Percentiles rank a stretch among this genome's conserved stretches.
Evolutionary conservation across 2,113 vertebrate genomes (phyloP).

Genomic region (Perca schrenkii): DNA sequence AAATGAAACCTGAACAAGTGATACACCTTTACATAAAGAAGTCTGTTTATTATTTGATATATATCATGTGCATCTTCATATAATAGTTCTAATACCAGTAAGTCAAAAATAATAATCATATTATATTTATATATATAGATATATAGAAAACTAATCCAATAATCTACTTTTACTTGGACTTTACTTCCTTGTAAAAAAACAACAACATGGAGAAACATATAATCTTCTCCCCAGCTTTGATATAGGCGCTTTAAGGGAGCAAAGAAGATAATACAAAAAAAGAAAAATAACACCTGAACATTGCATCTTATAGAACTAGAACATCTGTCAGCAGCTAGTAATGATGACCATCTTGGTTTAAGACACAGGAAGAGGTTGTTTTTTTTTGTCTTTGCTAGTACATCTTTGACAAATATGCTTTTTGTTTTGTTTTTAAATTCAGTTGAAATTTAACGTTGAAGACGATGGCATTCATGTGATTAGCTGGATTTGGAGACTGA

Average conservation of each 20-base stretch:
- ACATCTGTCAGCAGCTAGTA: conserved; percentile 81
- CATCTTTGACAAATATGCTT: conserved; percentile 66
- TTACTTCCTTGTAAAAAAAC: conserved; percentile 79
- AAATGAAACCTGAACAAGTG: conserved; percentile 50
- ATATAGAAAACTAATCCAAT: conserved; percentile 88
- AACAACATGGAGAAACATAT: conserved; percentile 80
- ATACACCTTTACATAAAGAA: conserved; percentile 82
- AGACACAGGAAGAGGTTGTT: conserved; percentile 80
- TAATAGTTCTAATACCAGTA: conserved; percentile 84
- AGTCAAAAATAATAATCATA: conserved; percentile 88
- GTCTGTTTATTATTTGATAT: conserved; percentile 85
- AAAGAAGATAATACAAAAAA: conserved; percentile 79
- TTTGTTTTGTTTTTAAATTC: conserved; percentile 57
- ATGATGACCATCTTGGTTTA: conserved; percentile 77
- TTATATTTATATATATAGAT: conserved; percentile 78
- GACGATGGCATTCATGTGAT: conserved; percentile 42
- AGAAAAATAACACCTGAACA: conserved; percentile 80
- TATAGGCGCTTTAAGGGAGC: conserved; percentile 80
- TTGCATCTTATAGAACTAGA: conserved; percentile 82
- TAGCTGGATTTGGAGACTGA: conserved; percentile 46
- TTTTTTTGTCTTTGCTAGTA: conserved; percentile 65
- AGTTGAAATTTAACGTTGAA: conserved; percentile 48
- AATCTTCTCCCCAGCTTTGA: conserved; percentile 77
- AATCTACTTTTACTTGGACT: conserved; percentile 83
- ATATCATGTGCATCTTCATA: conserved; percentile 83